Base-by-base conservation (phyloP, 2,113 vertebrate species). In the Heteronetta atricapilla region DNA sequence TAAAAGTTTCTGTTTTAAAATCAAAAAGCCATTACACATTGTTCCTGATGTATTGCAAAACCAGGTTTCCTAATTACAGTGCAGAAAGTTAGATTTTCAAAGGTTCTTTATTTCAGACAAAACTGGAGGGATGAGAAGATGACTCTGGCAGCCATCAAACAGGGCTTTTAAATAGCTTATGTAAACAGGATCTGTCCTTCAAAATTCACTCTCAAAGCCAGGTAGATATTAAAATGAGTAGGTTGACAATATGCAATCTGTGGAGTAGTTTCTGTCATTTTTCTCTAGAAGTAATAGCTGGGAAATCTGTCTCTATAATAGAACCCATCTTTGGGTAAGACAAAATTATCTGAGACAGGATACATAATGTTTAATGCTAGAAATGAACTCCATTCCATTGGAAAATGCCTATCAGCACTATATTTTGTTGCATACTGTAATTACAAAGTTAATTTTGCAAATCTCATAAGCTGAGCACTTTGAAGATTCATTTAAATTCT, bases 371-470 rank as follows among this genome's bases (percentile, higher is more conserved):
- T 94, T 83, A 68, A 73, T 96, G 79, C 50, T 84, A 89, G 92
- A 95, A 94, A 77, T 85, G 31, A 93, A 34, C 46, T 95, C 67
- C n/a, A 58, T 88, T 96, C 59, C 28, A 31, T 85, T 96, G 92
- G 90, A 97, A 97, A 97, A 96, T 91, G 80, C 84, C 91, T 91
- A 53, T 97, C 90, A 96, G 74, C 78, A 69, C 60, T 48, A 50
- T 93, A 86, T 96, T 98, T 96, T 95, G 88, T 96, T 94, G 94
- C 87, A 90, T 73, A 90, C 64, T 82, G 60, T 96, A 97, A 97
- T 97, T 97, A 97, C 70, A 85, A 97, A 97, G 93, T 96, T 98
- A 97, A 97, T 97, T 98, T 96, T 97, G 91, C 82, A 96, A 97
- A 97, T 97, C 90, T 96, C 89, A 92, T 97, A 97, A 97, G 73